Evolutionary conservation across 1,140 invertebrate species (phyloP).

Genomic region (Brachionus plicatilis): DNA sequence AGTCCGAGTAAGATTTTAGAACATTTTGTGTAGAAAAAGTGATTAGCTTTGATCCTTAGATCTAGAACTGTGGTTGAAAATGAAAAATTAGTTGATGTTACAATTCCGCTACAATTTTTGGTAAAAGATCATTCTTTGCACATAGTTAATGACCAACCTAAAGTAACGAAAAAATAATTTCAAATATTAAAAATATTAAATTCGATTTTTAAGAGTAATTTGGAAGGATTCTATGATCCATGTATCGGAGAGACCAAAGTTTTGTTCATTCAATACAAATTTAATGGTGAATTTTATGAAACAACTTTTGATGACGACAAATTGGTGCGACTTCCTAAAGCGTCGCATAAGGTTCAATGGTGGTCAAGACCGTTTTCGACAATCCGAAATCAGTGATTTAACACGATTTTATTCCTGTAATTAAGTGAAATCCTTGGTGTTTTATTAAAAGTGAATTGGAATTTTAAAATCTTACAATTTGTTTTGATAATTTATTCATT

Average conservation of each 20-base stretch:
- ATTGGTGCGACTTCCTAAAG: slow-evolving; percentile 68
- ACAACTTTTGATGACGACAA: slow-evolving; percentile 74
- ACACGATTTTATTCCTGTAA: neutral
- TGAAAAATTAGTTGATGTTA: slow-evolving; percentile 77
- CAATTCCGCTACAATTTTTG: slow-evolving; percentile 82
- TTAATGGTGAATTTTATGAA: slow-evolving; percentile 69
- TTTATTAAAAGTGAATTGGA: neutral
- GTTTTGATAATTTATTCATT: neutral
- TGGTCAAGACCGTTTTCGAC: slow-evolving; percentile 31
- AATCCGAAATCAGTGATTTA: neutral
- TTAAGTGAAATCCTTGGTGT: neutral
- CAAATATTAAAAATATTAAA: neutral
- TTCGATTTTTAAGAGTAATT: slow-evolving; percentile 68
- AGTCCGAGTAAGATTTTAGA: neutral
- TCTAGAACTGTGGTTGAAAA: slow-evolving; percentile 40
- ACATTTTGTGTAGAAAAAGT: neutral
- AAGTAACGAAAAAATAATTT: slow-evolving; percentile 61
- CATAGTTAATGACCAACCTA: slow-evolving; percentile 71
- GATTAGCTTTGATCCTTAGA: neutral
- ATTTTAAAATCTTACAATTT: neutral
- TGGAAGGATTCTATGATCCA: slow-evolving; percentile 94
- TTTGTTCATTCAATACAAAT: slow-evolving; percentile 78
- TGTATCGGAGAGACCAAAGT: slow-evolving; percentile 86
- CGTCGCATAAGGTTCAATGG: slow-evolving; percentile 46
- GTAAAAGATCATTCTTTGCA: slow-evolving; percentile 81